Base-by-base conservation (phyloP, 53 echinoderm and acorn worm genomes). In the Antedon mediterranea region DNA sequence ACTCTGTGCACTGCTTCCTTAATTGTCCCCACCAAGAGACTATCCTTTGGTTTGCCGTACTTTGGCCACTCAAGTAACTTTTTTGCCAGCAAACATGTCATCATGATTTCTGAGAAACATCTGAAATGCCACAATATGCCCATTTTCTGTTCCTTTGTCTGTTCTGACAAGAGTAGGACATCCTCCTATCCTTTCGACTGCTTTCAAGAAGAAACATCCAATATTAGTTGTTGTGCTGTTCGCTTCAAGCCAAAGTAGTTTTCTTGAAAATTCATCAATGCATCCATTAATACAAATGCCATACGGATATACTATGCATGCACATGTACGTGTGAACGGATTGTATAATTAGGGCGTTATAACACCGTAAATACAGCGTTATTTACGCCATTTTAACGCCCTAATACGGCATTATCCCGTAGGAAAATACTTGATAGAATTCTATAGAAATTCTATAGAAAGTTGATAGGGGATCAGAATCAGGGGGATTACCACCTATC, bases 181-280 rank as follows among this genome's bases (percentile, higher is more conserved):
- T 28, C 74, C 31, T 74, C 74, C 74, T 18, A 30, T 30, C 9
- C 14, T 31, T 30, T 30, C 74, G 18, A 74, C 30, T 29, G 74
- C 74, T 30, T 74, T 74, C 11, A 74, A 29, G 15, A 30, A 74
- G 74, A 30, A 31, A 31, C 84, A 73, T 72, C 73, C 84, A 30
- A 78, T 84, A 27, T 30, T 71, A 43, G 78, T 83, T 34, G 72
- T 83, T 78, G 83, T 83, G 32, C 42, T 14, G 72, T 77, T 77
- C 71, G 78, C 83, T 29, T 83, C 77, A 31, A 83, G 43, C 83
- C 83, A 83, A 83, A 83, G 83, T 31, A 73, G 4, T 78, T 76
- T 76, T 41, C 82, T 33, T 15, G 82, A 82, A 29, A 82, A 82
- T 33, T 82, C 82, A 33, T 82, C 57, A 30, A 82, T 75, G 34